Conservation (phyloP, 2,888 invertebrate species). For the Notodromas monacha region DNA sequence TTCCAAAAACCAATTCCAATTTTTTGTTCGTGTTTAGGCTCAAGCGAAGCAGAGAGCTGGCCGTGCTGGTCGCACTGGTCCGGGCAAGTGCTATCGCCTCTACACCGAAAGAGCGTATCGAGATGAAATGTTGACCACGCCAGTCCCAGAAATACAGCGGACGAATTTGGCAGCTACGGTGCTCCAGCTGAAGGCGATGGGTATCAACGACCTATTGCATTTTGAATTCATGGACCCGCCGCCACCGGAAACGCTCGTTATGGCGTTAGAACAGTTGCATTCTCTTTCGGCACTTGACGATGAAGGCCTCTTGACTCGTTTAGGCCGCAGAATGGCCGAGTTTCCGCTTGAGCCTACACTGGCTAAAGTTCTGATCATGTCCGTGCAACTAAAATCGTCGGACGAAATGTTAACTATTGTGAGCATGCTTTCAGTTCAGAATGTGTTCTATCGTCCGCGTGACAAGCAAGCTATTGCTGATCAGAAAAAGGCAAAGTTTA, state of each 20-base stretch:
- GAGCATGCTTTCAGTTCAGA: slow-evolving; percentile 93
- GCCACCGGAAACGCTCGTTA: slow-evolving; percentile 81
- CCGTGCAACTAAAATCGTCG: slow-evolving; percentile 79
- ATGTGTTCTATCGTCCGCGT: slow-evolving; percentile 79
- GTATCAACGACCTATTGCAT: slow-evolving; percentile 83
- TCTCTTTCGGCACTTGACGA: slow-evolving; percentile 86
- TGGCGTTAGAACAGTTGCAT: slow-evolving; percentile 85
- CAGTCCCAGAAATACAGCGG: slow-evolving; percentile 92
- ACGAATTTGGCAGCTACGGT: slow-evolving; percentile 89
- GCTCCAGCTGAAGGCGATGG: slow-evolving; percentile 91
- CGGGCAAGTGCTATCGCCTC: slow-evolving; percentile 79
- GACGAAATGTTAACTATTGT: slow-evolving; percentile 95
- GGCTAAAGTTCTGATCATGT: slow-evolving; percentile 96
- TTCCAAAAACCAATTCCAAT: neutral
- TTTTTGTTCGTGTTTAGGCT: slow-evolving; percentile 22
- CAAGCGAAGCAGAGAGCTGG: slow-evolving; percentile 93
- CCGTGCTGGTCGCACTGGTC: slow-evolving; percentile 82
- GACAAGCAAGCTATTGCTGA: slow-evolving; percentile 89
- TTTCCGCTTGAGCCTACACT: slow-evolving; percentile 93
- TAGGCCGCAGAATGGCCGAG: slow-evolving; percentile 74
- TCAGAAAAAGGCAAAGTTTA: slow-evolving; percentile 96
- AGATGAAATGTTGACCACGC: slow-evolving; percentile 92
- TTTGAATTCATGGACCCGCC: slow-evolving; percentile 99
- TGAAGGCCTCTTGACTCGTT: slow-evolving; percentile 29
- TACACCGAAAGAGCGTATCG: slow-evolving; percentile 93